Conservation (phyloP, 2,888 invertebrate genomes). For the Andrena bicolor region DNA sequence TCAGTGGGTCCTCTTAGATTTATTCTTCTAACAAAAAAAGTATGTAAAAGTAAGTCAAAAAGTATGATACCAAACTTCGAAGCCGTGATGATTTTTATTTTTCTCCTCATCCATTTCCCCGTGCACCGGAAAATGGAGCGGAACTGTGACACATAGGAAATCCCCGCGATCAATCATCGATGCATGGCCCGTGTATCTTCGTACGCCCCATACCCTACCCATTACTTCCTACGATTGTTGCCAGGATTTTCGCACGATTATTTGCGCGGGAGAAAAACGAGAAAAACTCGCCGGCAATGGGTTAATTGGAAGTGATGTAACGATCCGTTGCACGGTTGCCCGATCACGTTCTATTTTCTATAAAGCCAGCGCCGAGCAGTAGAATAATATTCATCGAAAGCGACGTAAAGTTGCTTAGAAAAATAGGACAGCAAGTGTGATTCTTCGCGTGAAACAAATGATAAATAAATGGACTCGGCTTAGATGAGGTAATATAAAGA, state of each 20-base stretch:
- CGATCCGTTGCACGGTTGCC: slow-evolving; percentile 37
- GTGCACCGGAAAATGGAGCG: slow-evolving; percentile 61
- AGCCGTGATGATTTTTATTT: neutral
- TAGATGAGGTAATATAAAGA: neutral
- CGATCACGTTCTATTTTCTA: slow-evolving; percentile 66
- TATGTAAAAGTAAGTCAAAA: too few species aligned
- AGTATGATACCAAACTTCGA: too few species aligned
- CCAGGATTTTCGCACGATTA: slow-evolving; percentile 69
- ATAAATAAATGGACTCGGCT: neutral
- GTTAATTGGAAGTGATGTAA: slow-evolving; percentile 68
- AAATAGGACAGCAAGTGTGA: too few species aligned
- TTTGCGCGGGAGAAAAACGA: slow-evolving; percentile 45
- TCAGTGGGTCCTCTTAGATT: too few species aligned
- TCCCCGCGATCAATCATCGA: slow-evolving; percentile 37
- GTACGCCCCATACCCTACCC: slow-evolving; percentile 41
- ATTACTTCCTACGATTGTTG: slow-evolving; percentile 71
- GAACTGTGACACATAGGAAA: slow-evolving; percentile 69
- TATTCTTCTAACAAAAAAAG: too few species aligned
- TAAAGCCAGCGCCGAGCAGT: neutral
- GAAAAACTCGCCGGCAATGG: slow-evolving; percentile 56
- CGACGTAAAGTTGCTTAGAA: too few species aligned
- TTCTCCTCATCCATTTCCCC: neutral
- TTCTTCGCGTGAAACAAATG: neutral
- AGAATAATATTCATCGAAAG: neutral
- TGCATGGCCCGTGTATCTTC: slow-evolving; percentile 55